Evolutionary conservation across 2,888 invertebrate genomes (phyloP).

Genomic region (Sialis fuliginosa): DNA sequence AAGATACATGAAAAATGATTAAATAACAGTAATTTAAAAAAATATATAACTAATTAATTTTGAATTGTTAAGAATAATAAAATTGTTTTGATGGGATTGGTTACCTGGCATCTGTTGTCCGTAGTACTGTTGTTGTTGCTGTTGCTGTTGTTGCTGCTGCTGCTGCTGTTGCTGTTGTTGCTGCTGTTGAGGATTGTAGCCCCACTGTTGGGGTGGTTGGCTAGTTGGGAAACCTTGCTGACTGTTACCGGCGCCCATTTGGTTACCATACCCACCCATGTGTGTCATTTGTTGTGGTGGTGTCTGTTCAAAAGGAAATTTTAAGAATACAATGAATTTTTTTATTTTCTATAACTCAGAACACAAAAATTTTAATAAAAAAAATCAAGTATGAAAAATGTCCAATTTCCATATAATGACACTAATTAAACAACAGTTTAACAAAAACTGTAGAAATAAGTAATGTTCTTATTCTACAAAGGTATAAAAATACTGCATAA

Average conservation of each 20-base stretch:
- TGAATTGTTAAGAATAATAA: background rate
- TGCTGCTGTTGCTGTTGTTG: slow-evolving; percentile 29
- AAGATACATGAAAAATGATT: slow-evolving; percentile 5
- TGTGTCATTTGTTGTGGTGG: slow-evolving; percentile 11
- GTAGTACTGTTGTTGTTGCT: slow-evolving; percentile 18
- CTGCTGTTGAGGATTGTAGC: slow-evolving; percentile 21
- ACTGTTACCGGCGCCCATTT: slow-evolving; percentile 8
- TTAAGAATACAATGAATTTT: background rate
- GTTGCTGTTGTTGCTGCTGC: slow-evolving; percentile 17
- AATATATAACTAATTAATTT: too few relatives aligned
- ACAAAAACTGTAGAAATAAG: too few relatives aligned
- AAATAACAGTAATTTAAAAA: background rate
- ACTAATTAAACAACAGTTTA: too few relatives aligned
- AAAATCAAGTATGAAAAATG: background rate
- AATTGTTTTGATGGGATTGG: background rate
- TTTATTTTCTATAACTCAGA: slow-evolving; percentile 10
- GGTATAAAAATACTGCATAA: too few relatives aligned
- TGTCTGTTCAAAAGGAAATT: background rate
- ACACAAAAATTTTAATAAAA: background rate
- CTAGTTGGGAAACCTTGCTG: slow-evolving; percentile 11
- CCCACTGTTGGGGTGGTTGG: slow-evolving; percentile 14
- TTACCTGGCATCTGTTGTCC: slow-evolving; percentile 29
- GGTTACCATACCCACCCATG: slow-evolving; percentile 14
- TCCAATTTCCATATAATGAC: too few relatives aligned
- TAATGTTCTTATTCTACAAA: too few relatives aligned